These are phyloP conservation scores for Lynx canadensis DNA, from an alignment of 2,113 vertebrate species.

Conservation along the genomic window DNA sequence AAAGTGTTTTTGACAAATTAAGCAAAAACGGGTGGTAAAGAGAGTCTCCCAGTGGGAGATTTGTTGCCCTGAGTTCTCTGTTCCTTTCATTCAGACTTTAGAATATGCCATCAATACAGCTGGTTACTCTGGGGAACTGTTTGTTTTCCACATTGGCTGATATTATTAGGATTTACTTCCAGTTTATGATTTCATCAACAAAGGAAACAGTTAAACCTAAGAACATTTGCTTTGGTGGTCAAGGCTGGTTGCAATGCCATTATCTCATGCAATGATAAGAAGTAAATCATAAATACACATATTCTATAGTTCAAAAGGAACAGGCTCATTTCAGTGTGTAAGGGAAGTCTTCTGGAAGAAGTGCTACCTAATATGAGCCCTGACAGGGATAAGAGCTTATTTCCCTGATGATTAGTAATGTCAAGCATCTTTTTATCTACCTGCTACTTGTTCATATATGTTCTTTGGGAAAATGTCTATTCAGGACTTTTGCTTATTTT, in stretches of 20 bases:
- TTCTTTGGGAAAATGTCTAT: not conserved
- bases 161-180: not conserved
- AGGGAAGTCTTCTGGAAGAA: not conserved
- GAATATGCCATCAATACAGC: not conserved
- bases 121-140: not conserved
- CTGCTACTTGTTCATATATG: not conserved
- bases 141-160: not conserved
- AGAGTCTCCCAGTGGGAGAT: not conserved
- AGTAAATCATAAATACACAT: not conserved
- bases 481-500: not conserved
- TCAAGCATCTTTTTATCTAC: not conserved
- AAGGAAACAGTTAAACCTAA: not conserved
- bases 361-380: not conserved
- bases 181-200: slow-evolving; percentile 18
- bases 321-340: not conserved
- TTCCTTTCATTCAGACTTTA: slow-evolving; percentile 13
- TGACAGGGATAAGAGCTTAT: not conserved
- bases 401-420: not conserved
- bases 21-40: not conserved
- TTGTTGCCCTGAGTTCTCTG: not conserved
- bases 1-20: not conserved
- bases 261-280: not conserved
- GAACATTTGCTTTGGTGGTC: not conserved
- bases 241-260: not conserved
- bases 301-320: not conserved